Evolutionary conservation across 1,140 invertebrate species (phyloP).

Genomic region (Acyrthosiphon pisum): DNA sequence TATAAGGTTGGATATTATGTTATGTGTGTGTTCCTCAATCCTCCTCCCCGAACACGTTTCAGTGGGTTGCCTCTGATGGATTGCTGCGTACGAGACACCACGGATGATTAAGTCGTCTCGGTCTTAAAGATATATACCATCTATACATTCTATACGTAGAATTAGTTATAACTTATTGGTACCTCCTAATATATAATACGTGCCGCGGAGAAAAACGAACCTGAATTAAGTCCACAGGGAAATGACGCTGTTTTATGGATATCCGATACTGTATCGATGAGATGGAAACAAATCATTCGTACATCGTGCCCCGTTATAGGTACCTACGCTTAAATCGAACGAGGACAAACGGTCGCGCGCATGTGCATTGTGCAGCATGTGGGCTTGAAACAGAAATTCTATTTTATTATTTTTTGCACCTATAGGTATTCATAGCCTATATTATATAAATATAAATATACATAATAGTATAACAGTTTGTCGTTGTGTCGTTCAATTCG

Average conservation of each 20-base stretch:
- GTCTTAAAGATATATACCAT: not conserved
- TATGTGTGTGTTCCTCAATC: too few relatives aligned
- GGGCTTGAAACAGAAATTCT: not conserved
- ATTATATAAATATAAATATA: not conserved
- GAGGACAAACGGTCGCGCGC: not conserved
- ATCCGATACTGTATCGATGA: not conserved
- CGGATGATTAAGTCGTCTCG: not conserved
- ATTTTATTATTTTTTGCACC: not conserved
- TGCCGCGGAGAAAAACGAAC: not conserved
- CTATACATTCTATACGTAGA: not conserved
- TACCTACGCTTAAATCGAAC: not conserved
- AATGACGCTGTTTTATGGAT: not conserved
- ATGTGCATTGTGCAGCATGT: not conserved
- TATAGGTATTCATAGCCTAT: not conserved
- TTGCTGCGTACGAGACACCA: not conserved
- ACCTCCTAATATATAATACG: not conserved
- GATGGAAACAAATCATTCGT: not conserved
- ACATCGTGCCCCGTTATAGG: not conserved
- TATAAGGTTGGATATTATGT: too few relatives aligned
- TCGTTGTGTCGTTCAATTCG: not conserved
- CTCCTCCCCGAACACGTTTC: not conserved
- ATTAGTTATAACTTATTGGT: not conserved
- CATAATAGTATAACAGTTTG: not conserved
- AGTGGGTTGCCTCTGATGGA: not conserved
- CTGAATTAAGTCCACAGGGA: not conserved